phyloP scores from a whole-genome alignment of 2,797 vertebrate species.

The Babyrousa celebensis region DNA sequence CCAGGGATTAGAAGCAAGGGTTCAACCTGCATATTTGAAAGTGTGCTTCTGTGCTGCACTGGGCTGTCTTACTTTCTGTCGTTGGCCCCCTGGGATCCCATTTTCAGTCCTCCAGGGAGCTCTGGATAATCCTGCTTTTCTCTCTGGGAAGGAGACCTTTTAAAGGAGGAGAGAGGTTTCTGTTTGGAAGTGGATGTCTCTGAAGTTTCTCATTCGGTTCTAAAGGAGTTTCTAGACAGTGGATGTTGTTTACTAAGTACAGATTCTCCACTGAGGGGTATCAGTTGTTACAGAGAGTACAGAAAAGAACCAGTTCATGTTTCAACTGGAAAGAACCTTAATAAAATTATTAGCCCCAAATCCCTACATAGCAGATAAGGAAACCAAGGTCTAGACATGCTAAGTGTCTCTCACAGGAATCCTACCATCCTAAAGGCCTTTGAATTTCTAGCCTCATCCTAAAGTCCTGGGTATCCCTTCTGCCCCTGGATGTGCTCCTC shows the following conservation, averaged over 20 bases:
- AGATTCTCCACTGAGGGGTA: neutral
- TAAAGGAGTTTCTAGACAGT: neutral
- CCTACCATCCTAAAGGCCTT: neutral
- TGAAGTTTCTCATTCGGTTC: slow-evolving; percentile 73
- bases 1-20: slow-evolving; percentile 75
- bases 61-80: slow-evolving; percentile 11
- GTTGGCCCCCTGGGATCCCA: neutral
- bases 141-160: slow-evolving; percentile 47
- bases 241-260: slow-evolving; percentile 13
- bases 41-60: neutral
- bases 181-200: slow-evolving; percentile 58
- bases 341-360: neutral
- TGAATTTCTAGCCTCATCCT: neutral
- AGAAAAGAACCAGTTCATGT: slow-evolving; percentile 14
- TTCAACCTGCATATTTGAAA: slow-evolving; percentile 64
- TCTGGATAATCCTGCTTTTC: slow-evolving; percentile 3
- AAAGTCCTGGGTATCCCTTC: neutral
- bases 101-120: slow-evolving; percentile 50
- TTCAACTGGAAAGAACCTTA: slow-evolving; percentile 16
- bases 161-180: slow-evolving; percentile 66
- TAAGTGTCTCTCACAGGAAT: neutral
- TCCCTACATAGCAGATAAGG: neutral
- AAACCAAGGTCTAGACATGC: neutral
- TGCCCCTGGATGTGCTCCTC: neutral
- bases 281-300: neutral